These are phyloP conservation scores for Lordiphosa mommai DNA, from an alignment of 1,140 invertebrate genomes.

Conservation along the genomic window DNA sequence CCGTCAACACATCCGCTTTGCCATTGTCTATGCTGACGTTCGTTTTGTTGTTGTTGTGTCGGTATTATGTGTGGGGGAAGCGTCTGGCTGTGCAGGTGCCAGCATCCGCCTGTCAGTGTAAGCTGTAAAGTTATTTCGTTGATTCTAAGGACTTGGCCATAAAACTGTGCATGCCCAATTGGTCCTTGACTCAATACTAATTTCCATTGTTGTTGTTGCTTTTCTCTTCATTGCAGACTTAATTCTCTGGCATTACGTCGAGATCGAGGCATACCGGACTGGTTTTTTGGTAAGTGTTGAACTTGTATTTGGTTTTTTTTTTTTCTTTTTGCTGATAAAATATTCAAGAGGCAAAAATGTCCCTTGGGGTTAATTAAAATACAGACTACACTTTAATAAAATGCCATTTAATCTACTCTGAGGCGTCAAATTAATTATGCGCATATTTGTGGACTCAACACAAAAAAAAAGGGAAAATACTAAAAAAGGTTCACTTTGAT, in stretches of 20 bases:
- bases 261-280: not conserved
- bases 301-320: conserved; percentile 1
- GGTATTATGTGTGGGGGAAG: no score
- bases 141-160: conserved; percentile 10
- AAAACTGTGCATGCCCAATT: conserved; percentile 22
- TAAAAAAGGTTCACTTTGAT: conserved; percentile 65
- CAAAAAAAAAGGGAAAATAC: conserved; percentile 1
- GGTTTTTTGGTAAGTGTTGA: conserved; percentile 23
- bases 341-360: conserved; percentile 17
- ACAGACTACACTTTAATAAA: conserved; percentile 65
- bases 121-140: conserved; percentile 5
- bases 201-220: conserved; percentile 7
- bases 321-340: not conserved
- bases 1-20: not conserved
- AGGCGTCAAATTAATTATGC: conserved; percentile 65
- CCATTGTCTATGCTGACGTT: no score
- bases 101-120: no score
- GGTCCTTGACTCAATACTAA: not conserved
- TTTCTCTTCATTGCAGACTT: conserved; percentile 28
- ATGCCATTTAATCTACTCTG: conserved; percentile 73
- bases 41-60: no score
- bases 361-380: conserved; percentile 59
- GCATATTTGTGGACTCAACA: conserved; percentile 64
- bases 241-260: conserved; percentile 35
- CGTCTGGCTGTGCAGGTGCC: no score